These are phyloP conservation scores for Hylaea fasciaria DNA, from an alignment of 2,888 invertebrate species.

Conservation along the genomic window DNA sequence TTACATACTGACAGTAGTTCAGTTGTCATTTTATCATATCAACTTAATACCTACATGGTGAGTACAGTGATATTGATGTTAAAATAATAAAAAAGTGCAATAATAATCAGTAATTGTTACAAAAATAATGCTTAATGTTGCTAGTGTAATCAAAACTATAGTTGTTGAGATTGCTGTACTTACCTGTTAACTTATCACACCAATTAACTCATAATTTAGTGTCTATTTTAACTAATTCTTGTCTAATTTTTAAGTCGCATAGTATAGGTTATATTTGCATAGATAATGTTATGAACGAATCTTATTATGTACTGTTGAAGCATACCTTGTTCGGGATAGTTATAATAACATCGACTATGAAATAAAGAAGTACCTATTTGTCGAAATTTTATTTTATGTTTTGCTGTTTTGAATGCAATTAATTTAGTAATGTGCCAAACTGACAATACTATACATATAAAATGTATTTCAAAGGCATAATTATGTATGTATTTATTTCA, in stretches of 20 bases:
- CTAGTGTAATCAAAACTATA: constrained; percentile 39
- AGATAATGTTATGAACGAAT: neutral
- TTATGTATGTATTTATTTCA: neutral
- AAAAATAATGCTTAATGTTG: constrained; percentile 41
- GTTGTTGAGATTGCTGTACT: constrained; percentile 45
- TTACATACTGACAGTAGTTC: constrained; percentile 22
- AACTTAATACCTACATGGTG: constrained; percentile 37
- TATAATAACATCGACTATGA: too few species aligned
- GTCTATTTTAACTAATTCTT: constrained; percentile 39
- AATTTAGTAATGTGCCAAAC: constrained; percentile 58
- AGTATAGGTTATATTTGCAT: constrained; percentile 1
- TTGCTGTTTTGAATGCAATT: constrained; percentile 20
- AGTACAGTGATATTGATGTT: constrained; percentile 51
- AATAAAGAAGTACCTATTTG: too few species aligned
- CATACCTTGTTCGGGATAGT: too few species aligned
- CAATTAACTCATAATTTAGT: constrained; percentile 24
- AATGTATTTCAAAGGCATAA: constrained; percentile 15
- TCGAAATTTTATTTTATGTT: neutral
- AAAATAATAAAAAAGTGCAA: constrained; percentile 24
- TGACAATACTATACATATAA: neutral
- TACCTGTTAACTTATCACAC: constrained; percentile 35
- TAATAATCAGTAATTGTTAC: constrained; percentile 28
- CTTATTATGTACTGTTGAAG: neutral
- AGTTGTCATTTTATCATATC: neutral
- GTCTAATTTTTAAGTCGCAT: constrained; percentile 26